Percentiles rank a stretch among this genome's conserved stretches.
These are phyloP conservation scores for Clitarchus hookeri DNA, from an alignment of 2,888 invertebrate genomes.

Conservation along the genomic window DNA sequence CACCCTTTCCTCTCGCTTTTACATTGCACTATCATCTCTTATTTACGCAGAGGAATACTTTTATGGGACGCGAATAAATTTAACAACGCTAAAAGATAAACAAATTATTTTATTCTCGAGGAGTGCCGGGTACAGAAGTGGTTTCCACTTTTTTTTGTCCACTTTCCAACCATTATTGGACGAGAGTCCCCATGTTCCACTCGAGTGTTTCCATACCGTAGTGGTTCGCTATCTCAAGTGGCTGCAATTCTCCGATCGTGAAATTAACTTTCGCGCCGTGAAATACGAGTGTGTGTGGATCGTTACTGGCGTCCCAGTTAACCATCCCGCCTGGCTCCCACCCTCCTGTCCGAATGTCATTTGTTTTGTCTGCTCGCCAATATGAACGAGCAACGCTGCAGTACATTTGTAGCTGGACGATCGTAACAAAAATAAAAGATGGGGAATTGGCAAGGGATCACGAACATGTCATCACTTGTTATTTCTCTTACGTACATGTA, in stretches of 20 bases:
- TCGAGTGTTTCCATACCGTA: neutral
- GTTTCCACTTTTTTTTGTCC: no score
- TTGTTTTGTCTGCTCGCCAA: neutral
- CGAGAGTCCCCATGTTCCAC: neutral
- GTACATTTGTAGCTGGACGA: neutral
- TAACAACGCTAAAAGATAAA: no score
- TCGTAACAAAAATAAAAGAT: neutral
- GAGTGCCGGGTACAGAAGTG: no score
- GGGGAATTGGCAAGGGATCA: neutral
- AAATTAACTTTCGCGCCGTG: neutral
- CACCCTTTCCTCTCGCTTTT: no score
- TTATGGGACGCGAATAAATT: no score
- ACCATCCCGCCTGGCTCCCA: neutral
- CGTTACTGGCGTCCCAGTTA: neutral
- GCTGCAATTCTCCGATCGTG: slow-evolving; percentile 1
- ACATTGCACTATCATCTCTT: no score
- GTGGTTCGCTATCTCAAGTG: neutral
- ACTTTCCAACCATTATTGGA: neutral
- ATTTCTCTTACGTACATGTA: neutral
- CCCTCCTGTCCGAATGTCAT: neutral
- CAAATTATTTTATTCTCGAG: no score
- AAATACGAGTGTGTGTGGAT: neutral
- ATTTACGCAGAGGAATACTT: no score
- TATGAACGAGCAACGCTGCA: neutral
- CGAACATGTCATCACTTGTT: neutral